Evolutionary conservation across 2,113 vertebrate genomes (phyloP).

Genomic region (Chroicocephalus ridibundus): DNA sequence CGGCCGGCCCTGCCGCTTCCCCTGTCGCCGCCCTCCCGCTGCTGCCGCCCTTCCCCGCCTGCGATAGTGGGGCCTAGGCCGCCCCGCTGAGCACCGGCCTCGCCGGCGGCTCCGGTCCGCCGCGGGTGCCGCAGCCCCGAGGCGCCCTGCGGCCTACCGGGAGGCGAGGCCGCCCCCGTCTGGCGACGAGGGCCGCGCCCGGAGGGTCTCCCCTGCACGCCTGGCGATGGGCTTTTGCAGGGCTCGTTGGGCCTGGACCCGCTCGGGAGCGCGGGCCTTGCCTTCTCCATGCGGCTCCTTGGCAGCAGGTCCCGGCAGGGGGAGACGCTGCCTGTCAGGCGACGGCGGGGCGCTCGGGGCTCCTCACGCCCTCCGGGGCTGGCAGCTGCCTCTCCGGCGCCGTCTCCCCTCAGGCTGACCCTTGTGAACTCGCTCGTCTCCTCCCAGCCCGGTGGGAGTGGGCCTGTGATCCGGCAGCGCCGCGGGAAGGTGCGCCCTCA

Average conservation of each 20-base stretch:
- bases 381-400: neutral
- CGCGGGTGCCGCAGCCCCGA: neutral
- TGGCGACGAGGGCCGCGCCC: neutral
- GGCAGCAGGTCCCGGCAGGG: neutral
- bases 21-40: neutral
- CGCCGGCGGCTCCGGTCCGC: neutral
- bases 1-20: too few relatives aligned
- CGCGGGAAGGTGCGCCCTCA: neutral
- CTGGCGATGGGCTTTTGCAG: neutral
- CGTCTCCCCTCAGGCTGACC: neutral
- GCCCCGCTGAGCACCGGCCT: neutral
- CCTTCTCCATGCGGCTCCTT: neutral
- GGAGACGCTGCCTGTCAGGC: neutral
- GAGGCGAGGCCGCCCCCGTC: neutral
- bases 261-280: neutral
- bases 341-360: neutral
- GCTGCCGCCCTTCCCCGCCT: neutral
- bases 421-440: neutral
- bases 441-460: neutral
- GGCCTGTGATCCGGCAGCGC: neutral
- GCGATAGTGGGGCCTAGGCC: neutral
- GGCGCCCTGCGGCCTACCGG: neutral
- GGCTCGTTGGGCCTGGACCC: neutral
- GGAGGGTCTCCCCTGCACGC: neutral
- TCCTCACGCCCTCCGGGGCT: neutral